Base-by-base conservation (phyloP, 2,888 invertebrate species). In the Epinotia nisella region DNA sequence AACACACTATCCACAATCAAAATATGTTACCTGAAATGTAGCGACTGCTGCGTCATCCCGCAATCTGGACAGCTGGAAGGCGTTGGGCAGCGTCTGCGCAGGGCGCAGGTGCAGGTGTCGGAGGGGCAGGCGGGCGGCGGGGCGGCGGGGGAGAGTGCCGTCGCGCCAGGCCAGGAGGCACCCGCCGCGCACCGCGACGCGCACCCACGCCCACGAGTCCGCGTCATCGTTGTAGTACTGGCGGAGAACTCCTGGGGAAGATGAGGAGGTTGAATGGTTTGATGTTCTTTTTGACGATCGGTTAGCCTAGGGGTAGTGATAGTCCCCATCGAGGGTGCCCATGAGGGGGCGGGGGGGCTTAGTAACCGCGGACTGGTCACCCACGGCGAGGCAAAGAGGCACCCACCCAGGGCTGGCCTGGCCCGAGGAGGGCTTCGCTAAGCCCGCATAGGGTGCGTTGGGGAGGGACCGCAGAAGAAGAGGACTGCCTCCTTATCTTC, bases 131-230 rank as follows among this genome's bases (percentile, higher is more conserved):
- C 91, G 79, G 29, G 93, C 91, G 21, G 92, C 89, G 5, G 90
- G 86, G 45, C 92, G 80, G 17, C 93, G 83, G 19, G 94, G 94
- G 80, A 93, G 82, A 61, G 94, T 92, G 70, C 93, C 93, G 69
- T 93, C 93, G n/a, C 93, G 87, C 90, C 93, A 92, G 49, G 89
- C 93, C 70, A 90, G 88, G 77, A 94, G 83, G 78, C 92, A 90
- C 17, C 92, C 93, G 70, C 87, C 81, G 15, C 89, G 87, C 69
- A 92, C 90, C 1, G 91, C 92, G 51, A 88, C 92, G n/a, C 91
- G 91, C 77, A 93, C 92, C 92, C 92, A 92, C 68, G 90, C 87
- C 89, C 90, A 92, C 11, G 90, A 89, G 60, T 86, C 86, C 41
- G 75, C 80, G 77, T 90, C 91, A 60, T 90, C 89, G 82, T 90